Evolutionary conservation across 2,888 invertebrate species (phyloP), one percentile per base, ranked within the genome.

Genomic region (Lepidonotus clava): DNA sequence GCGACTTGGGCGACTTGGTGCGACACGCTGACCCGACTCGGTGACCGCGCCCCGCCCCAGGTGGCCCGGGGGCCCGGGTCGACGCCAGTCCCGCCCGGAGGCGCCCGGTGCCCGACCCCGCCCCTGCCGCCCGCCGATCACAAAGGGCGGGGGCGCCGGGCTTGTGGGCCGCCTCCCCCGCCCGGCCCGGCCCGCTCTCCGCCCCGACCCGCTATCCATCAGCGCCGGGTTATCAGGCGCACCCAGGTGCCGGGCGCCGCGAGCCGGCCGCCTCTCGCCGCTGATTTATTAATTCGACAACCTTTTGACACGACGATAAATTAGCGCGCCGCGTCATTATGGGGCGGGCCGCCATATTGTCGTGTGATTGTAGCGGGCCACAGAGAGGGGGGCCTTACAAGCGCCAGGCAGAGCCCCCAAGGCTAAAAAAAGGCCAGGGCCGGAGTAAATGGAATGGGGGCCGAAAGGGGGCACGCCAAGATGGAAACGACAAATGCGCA

Each of bases 291-390:
- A 66, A 84, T 84, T 66, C 56, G 38, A 24, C 67, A 28, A 56
- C 66, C 84, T 84, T 84, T 66, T 84, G 84, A 84, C 84, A 84
- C 84, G 41, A 36, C 67, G 67, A 84, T 84, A 67, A 84, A 84
- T 84, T 84, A 67, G 53, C 67, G 36, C 11, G 61, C 67, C 8
- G 56, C 32, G 56, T 83, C 83, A 83, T 83, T 83, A 83, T 53
- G 83, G 80, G 24, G 24, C n/a, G 24, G 36, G 76, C 40, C 1
- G 80, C 51, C 71, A 71, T 71, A 71, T 71, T 71, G 71, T 71
- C 36, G 36, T 71, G 6, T 11, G 66, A 18, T 32, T 38, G 61
- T 61, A 32, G 38, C 36, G 36, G 36, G 34, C 32, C 32, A 34
- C 28, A 11, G 36, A 38, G 38, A 18, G 38, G 38, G 21, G 4